A percentile compares a stretch with the other conserved stretches of the same genome.
phyloP scores from a whole-genome alignment of 2,113 vertebrate genomes.

The Myotis davidii region DNA sequence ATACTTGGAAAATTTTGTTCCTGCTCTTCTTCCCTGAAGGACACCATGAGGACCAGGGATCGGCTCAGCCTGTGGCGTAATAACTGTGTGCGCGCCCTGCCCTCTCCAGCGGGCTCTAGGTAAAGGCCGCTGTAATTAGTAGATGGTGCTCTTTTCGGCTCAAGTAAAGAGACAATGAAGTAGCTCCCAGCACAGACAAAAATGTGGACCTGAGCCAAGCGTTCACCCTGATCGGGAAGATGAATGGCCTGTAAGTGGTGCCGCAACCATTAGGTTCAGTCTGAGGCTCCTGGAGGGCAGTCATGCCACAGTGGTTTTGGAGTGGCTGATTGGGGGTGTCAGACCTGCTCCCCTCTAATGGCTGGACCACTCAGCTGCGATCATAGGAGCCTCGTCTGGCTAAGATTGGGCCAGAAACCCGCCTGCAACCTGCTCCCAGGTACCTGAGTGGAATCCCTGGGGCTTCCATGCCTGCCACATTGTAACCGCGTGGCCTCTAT shows the following conservation, averaged over 20 bases:
- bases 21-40: neutral
- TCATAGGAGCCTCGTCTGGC: accelerated
- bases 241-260: neutral
- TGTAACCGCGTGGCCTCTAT: neutral
- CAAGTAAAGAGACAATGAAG: constrained; percentile 58
- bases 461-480: accelerated
- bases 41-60: neutral
- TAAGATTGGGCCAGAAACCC: neutral
- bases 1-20: neutral
- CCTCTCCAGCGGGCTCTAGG: neutral
- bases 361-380: neutral
- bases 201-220: neutral
- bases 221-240: neutral
- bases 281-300: neutral
- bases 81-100: neutral
- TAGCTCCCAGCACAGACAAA: neutral
- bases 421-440: neutral
- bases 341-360: neutral
- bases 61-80: neutral
- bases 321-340: neutral
- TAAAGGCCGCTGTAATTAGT: neutral
- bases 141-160: neutral
- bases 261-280: neutral
- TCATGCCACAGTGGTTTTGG: neutral
- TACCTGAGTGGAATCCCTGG: neutral